Conservation (phyloP, 1,140 invertebrate genomes). For the Drosophila sulfurigaster region DNA sequence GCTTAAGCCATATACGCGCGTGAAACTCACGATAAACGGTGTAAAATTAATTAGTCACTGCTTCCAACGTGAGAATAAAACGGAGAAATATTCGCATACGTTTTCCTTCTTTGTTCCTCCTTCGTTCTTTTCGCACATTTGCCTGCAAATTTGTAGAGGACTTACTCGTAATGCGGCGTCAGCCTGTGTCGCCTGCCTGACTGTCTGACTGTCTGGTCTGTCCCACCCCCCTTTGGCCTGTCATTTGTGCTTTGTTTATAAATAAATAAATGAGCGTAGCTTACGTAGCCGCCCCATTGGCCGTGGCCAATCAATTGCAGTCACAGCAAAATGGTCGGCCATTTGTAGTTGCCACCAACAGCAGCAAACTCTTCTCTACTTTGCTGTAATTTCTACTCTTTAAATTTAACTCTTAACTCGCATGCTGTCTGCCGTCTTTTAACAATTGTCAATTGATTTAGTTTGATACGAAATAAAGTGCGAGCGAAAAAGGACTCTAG, state of each 20-base stretch:
- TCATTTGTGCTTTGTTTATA: slow-evolving; percentile 58
- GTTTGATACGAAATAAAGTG: slow-evolving; percentile 2
- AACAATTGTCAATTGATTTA: slow-evolving; percentile 50
- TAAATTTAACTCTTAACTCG: slow-evolving; percentile 12
- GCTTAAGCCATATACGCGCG: slow-evolving; percentile 62
- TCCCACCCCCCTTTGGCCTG: neutral
- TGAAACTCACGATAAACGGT: slow-evolving; percentile 77
- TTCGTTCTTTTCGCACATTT: slow-evolving; percentile 30
- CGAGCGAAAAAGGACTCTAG: no score
- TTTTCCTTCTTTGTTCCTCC: neutral
- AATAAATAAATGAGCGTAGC: slow-evolving; percentile 69
- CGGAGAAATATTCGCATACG: slow-evolving; percentile 13
- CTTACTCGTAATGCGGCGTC: slow-evolving; percentile 32
- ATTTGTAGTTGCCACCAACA: slow-evolving; percentile 41
- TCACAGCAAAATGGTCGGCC: slow-evolving; percentile 35
- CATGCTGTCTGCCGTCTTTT: neutral
- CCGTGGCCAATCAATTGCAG: slow-evolving; percentile 48
- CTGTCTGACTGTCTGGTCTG: slow-evolving; percentile 26
- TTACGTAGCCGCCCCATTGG: slow-evolving; percentile 34
- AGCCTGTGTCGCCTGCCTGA: slow-evolving; percentile 49
- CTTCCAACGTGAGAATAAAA: slow-evolving; percentile 21
- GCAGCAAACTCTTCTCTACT: neutral
- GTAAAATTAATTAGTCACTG: slow-evolving; percentile 78
- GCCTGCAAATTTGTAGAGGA: slow-evolving; percentile 35
- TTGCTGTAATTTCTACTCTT: neutral